phyloP scores from a whole-genome alignment of 2,888 invertebrate species.

The Sesia bembeciformis region DNA sequence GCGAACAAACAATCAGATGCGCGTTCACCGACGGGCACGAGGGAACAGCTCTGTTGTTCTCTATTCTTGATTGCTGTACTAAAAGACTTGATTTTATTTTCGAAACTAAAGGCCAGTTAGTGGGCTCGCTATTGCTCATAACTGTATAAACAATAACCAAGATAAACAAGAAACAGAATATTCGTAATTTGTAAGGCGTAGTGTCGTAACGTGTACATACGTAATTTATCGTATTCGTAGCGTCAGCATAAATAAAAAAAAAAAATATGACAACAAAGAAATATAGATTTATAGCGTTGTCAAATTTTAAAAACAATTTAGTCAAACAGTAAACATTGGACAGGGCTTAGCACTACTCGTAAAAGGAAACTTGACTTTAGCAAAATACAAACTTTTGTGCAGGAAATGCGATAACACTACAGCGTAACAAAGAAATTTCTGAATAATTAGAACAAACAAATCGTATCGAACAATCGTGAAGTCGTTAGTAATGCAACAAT shows the following conservation, averaged over 20 bases:
- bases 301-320: too few relatives aligned
- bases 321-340: too few relatives aligned
- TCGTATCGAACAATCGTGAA: slow-evolving; percentile 36
- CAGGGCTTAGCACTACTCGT: neutral
- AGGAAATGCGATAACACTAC: slow-evolving; percentile 22
- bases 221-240: too few relatives aligned
- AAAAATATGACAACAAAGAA: too few relatives aligned
- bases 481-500: slow-evolving; percentile 51
- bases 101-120: neutral
- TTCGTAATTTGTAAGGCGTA: too few relatives aligned
- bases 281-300: too few relatives aligned
- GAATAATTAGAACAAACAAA: slow-evolving; percentile 56
- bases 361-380: neutral
- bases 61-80: neutral
- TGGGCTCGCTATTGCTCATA: neutral
- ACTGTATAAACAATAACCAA: too few relatives aligned
- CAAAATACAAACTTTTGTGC: neutral
- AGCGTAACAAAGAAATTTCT: slow-evolving; percentile 35
- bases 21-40: neutral
- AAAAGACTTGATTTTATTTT: neutral
- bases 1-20: neutral
- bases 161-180: too few relatives aligned
- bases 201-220: too few relatives aligned
- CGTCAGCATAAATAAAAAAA: too few relatives aligned
- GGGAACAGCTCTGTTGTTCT: neutral